Base-by-base conservation (phyloP, 2,888 invertebrate genomes). In the Heliconius charithonia region DNA sequence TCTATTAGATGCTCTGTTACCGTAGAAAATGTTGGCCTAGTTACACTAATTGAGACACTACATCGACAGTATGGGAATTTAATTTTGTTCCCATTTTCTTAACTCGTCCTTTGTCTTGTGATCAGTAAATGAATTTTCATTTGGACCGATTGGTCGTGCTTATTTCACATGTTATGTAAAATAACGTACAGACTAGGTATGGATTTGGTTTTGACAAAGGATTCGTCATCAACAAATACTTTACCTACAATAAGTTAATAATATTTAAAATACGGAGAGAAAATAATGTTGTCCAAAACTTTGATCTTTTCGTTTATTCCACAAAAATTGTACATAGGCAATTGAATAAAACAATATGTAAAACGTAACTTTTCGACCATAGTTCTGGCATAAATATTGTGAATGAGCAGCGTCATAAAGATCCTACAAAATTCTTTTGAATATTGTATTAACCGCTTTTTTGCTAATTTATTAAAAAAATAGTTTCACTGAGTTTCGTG, bases 11-110 rank as follows among this genome's bases (percentile, higher is more conserved):
- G 85, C 80, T 80, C 59, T 77, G 81, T 79, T 80, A 82, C 79
- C 80, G 82, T 83, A 82, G 82, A 82, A 83, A 84, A 86, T 87
- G 79, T 74, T 85, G 87, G 80, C 88, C 89, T 83, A 89, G 82
- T 86, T 51, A 89, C 80, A 80, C 82, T 87, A 88, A 87, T 87
- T 84, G 86, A 82, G 81, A 16, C 70, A 51, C 70, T 77, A 25
- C 72, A 72, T 72, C 32, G 72, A 37, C 69, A 25, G n/a, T 72
- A 59, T 72, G 37, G 72, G 59, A 59, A 72, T 59, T 72, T n/a
- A 69, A 69, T 69, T 6, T 41, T 16, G 41, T 41, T 41, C 25
- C 27, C 41, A 41, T 45, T 7, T 41, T 41, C n/a, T 12, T 41
- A n/a, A 12, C 67, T 27, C 22, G 41, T n/a, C 12, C 6, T 67